Base-by-base conservation (phyloP, 2,113 vertebrate genomes). In the Romanogobio albipinnatus region DNA sequence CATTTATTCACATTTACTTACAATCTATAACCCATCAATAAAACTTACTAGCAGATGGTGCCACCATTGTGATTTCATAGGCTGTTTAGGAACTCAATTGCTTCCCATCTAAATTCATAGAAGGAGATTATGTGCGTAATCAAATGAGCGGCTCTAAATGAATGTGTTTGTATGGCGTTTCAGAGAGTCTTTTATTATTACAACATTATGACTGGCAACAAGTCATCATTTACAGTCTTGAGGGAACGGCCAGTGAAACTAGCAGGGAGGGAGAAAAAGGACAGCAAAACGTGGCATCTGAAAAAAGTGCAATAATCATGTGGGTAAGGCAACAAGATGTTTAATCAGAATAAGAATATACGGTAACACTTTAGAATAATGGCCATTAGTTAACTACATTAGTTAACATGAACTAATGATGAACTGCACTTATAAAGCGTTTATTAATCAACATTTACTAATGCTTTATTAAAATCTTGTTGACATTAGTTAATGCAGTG, bases 21-120 rank as follows among this genome's bases (percentile, higher is more conserved):
- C 51, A 73, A 87, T 87, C 76, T 81, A 75, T 84, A 81, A 81
- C 81, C 82, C 82, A 87, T 87, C 86, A 78, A 74, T 66, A 66
- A 87, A 87, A 56, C 58, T 53, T 62, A 71, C 68, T 56, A 75
- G 58, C 78, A 86, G 76, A 84, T 80, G 76, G 68, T 64, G 45
- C 82, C 76, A 71, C 66, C 75, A 53, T 61, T 87, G 75, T 53
- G 26, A 84, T 79, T 79, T 84, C 76, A 75, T 73, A 29, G 76
- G 68, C 66, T 56, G 84, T 85, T 85, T 81, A 81, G 77, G 68
- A 81, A 64, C 84, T 24, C 68, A 17, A 85, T 81, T 85, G 77
- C 78, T 76, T 81, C 78, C 59, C 58, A 81, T 86, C 45, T 76
- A 86, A 76, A 86, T 86, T 81, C 84, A 86, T 81, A 86, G 84